Conservation (phyloP, 2,113 vertebrate species). For the Serinus canaria region DNA sequence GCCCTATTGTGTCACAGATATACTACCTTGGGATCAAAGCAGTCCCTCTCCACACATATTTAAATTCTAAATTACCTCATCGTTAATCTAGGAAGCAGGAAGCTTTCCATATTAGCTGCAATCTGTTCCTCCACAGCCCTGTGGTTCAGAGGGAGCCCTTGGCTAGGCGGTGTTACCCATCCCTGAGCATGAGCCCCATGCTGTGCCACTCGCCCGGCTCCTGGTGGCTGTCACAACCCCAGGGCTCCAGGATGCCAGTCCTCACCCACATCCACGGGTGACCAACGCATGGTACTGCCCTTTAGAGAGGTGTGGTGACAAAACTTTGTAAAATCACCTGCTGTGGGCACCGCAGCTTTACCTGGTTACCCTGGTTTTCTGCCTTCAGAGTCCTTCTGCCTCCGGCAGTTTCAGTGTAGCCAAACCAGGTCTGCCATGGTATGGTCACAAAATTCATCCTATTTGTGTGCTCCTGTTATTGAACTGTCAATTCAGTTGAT, state of each 20-base stretch:
- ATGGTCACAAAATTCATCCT: neutral
- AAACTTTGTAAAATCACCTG: neutral
- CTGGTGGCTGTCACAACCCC: neutral
- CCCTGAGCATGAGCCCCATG: accelerated
- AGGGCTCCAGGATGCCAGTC: accelerated
- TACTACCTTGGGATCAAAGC: constrained; percentile 5
- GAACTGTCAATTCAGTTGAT: neutral
- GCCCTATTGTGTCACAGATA: neutral
- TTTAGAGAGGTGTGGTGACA: neutral
- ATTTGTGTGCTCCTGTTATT: neutral
- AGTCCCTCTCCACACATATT: constrained; percentile 22
- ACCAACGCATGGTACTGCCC: neutral
- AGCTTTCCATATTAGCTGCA: constrained; percentile 45
- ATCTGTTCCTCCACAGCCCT: neutral
- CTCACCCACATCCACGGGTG: neutral
- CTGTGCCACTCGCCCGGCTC: accelerated
- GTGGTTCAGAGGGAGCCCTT: neutral
- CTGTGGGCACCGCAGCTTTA: neutral
- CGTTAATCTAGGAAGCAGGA: constrained; percentile 32
- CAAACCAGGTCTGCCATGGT: accelerated
- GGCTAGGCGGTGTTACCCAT: accelerated
- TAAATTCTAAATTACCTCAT: constrained; percentile 57
- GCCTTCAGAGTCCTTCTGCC: neutral
- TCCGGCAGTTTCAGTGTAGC: neutral
- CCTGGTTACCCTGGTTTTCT: neutral